A percentile compares a stretch with the other conserved stretches of the same genome.
These are phyloP conservation scores for Caretta caretta DNA, from an alignment of 2,113 vertebrate genomes.

Conservation along the genomic window DNA sequence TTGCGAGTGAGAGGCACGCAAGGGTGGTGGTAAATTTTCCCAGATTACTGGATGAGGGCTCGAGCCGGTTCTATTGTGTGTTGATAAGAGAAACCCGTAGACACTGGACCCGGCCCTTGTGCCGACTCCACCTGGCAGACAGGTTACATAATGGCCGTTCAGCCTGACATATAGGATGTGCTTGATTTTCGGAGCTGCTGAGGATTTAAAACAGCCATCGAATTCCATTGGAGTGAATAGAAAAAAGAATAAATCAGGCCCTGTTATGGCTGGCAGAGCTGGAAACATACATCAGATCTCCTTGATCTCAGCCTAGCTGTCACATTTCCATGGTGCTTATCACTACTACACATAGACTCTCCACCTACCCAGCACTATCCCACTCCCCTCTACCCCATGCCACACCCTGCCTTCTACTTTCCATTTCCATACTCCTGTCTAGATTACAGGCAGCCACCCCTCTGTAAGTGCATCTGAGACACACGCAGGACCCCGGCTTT, in stretches of 20 bases:
- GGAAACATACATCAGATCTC: background rate
- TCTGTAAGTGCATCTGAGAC: background rate
- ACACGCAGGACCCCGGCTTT: background rate
- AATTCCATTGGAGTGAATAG: background rate
- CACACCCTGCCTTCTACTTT: rapidly evolving
- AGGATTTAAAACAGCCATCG: background rate
- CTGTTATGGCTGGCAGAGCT: background rate
- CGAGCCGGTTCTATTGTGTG: background rate
- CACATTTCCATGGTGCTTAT: background rate
- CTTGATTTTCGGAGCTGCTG: background rate
- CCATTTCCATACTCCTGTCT: background rate
- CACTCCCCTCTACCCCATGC: background rate
- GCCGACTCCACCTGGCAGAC: background rate
- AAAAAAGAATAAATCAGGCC: background rate
- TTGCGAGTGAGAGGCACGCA: background rate
- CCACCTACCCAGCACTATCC: background rate
- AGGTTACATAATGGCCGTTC: background rate
- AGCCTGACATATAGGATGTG: background rate
- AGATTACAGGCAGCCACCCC: background rate
- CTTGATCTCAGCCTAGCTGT: background rate
- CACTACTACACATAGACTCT: background rate
- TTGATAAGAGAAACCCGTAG: background rate
- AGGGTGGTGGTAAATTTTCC: background rate
- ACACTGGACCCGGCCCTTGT: background rate
- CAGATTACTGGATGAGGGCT: background rate